These are phyloP conservation scores for Atherinosoma microstoma DNA, from an alignment of 2,797 vertebrate species.

Conservation along the genomic window DNA sequence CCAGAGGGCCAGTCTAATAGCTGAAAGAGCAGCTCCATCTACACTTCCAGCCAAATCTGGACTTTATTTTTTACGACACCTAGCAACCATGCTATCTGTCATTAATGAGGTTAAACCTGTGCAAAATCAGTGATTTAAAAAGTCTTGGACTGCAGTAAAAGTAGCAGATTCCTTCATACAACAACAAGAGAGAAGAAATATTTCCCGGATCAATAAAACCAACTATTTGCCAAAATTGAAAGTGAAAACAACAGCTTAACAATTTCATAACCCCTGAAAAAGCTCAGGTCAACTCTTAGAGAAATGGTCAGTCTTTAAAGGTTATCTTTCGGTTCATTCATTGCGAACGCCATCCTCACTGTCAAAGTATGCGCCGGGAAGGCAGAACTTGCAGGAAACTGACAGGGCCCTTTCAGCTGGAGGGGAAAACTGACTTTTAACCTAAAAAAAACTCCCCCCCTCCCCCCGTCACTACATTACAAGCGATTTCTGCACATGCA, in stretches of 20 bases:
- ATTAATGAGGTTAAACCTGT: constrained; percentile 15
- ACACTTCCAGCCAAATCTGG: constrained; percentile 4
- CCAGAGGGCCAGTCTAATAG: constrained; percentile 7
- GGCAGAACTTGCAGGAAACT: not conserved
- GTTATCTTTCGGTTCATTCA: constrained; percentile 27
- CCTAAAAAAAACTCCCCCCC: not conserved
- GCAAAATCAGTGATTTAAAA: constrained; percentile 1
- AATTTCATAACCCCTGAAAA: not conserved
- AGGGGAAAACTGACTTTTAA: not conserved
- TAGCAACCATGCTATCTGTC: constrained; percentile 8
- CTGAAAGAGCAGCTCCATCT: constrained; percentile 5
- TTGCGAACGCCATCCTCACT: constrained; percentile 11
- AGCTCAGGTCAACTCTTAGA: constrained; percentile 22
- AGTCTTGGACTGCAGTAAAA: not conserved
- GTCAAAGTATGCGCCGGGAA: not conserved
- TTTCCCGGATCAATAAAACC: not conserved
- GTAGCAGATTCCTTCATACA: not conserved
- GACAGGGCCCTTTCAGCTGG: not conserved
- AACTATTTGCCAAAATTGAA: not conserved
- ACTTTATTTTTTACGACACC: constrained; percentile 19
- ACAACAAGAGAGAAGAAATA: not conserved
- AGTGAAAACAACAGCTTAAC: not conserved
- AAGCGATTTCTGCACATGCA: not conserved
- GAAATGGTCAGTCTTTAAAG: not conserved
- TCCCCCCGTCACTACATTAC: not conserved